Percentiles rank a stretch among this genome's conserved stretches.
Evolutionary conservation across 2,113 vertebrate genomes (phyloP).

Genomic region (Carlito syrichta): DNA sequence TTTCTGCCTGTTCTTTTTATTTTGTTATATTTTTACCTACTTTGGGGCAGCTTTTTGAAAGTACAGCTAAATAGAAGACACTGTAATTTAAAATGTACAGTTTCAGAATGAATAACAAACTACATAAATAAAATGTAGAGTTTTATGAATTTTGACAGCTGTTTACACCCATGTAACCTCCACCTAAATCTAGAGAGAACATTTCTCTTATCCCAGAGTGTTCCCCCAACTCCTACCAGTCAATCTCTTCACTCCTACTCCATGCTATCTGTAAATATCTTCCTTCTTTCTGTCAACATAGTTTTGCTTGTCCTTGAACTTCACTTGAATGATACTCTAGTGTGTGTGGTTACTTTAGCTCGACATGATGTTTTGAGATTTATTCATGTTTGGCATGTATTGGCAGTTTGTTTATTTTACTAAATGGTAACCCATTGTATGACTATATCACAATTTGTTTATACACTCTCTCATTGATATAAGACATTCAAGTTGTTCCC

Average conservation of each 20-base stretch:
- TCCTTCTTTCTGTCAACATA: not conserved
- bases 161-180: not conserved
- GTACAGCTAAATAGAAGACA: not conserved
- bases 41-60: not conserved
- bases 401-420: not conserved
- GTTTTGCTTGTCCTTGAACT: not conserved
- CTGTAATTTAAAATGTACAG: not conserved
- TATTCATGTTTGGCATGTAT: not conserved
- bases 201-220: not conserved
- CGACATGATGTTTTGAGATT: not conserved
- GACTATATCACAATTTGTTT: not conserved
- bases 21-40: not conserved
- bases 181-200: not conserved
- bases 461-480: not conserved
- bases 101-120: no score
- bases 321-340: not conserved
- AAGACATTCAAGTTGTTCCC: not conserved
- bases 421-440: not conserved
- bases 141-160: not conserved
- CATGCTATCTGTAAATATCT: not conserved
- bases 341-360: not conserved
- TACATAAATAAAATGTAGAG: not conserved
- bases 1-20: conserved; percentile 19
- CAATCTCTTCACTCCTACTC: not conserved
- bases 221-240: not conserved